Base-by-base conservation (phyloP, 1,140 invertebrate genomes). In the Ceratosolen fusciceps region DNA sequence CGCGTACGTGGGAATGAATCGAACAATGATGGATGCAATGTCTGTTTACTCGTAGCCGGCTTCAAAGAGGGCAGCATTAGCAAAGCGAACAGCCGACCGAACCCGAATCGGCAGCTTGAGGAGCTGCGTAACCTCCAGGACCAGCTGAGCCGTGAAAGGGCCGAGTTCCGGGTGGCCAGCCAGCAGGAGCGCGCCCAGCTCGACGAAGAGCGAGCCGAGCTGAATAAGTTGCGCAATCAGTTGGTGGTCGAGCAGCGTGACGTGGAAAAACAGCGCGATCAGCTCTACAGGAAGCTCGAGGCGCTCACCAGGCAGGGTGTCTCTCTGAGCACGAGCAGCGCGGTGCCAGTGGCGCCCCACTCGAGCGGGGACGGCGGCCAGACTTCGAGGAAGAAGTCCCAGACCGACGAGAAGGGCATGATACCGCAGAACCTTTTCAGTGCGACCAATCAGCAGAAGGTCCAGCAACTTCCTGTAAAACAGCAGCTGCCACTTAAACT, bases 401-500 rank as follows among this genome's bases (percentile, higher is more conserved):
- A 85, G 29, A 78, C 81, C 9, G 85, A 87, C 14, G 81, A 74
- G 4, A 90, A 74, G 89, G 49, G 62, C 34, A 84, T 91, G 58
- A 91, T 95, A 60, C 94, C 95, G 0, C 85, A 94, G 19, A 95
- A 96, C 89, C 86, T 96, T 71, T 93, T 96, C 39, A 96, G 95
- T 88, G 93, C 95, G 52, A 95, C 94, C 43, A 96, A 96, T 90
- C 95, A 96, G 85, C 94, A 95, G 80, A 96, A 96, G 86, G 92
- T 93, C 1, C 91, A 91, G 49, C 88, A 89, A 81, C 85, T 93
- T 68, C 91, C 92, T 70, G 93, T 96, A 1, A 96, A 95, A 83
- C 96, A 97, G 84, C 96, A 97, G 87, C 87, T 97, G 73, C 96
- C 96, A 9, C 90, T 97, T 68, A 97, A 97, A 86, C 89, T 97